phyloP scores from a whole-genome alignment of 2,888 invertebrate species.

The Venustoraphidia nigricollis region DNA sequence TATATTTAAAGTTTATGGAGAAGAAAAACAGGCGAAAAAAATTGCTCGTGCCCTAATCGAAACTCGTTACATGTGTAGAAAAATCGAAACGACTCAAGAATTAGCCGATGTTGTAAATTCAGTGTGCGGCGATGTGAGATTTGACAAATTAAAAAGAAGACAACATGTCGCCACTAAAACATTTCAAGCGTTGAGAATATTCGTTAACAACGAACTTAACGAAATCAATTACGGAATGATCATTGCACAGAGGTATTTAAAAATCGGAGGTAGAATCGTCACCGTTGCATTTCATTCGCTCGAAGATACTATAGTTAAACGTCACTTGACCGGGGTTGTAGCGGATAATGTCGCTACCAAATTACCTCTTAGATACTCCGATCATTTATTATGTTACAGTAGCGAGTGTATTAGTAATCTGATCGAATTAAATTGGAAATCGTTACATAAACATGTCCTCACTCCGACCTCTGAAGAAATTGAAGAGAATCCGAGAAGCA shows the following conservation, averaged over 20 bases:
- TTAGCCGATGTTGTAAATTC: constrained; percentile 56
- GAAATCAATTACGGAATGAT: constrained; percentile 82
- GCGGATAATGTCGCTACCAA: constrained; percentile 55
- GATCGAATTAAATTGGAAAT: constrained; percentile 55
- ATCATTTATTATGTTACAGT: constrained; percentile 41
- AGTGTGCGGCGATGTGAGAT: constrained; percentile 37
- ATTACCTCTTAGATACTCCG: constrained; percentile 54
- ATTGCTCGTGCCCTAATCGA: constrained; percentile 81
- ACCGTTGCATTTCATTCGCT: constrained; percentile 84
- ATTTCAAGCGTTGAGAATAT: constrained; percentile 86
- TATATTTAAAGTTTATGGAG: constrained; percentile 84
- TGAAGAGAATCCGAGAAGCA: constrained; percentile 61
- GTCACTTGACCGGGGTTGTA: constrained; percentile 68
- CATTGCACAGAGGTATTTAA: constrained; percentile 60
- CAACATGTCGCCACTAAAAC: constrained; percentile 80
- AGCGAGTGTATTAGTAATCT: constrained; percentile 43
- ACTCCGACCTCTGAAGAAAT: constrained; percentile 60
- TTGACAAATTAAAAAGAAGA: constrained; percentile 59
- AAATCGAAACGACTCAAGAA: constrained; percentile 68
- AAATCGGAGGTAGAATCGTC: constrained; percentile 61
- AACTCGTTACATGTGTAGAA: constrained; percentile 57
- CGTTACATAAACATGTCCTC: constrained; percentile 66
- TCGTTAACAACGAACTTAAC: constrained; percentile 92
- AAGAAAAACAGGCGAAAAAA: constrained; percentile 73
- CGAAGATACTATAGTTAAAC: constrained; percentile 86